These are phyloP conservation scores for Lichenostomus cassidix DNA, from an alignment of 2,113 vertebrate species.

Conservation along the genomic window DNA sequence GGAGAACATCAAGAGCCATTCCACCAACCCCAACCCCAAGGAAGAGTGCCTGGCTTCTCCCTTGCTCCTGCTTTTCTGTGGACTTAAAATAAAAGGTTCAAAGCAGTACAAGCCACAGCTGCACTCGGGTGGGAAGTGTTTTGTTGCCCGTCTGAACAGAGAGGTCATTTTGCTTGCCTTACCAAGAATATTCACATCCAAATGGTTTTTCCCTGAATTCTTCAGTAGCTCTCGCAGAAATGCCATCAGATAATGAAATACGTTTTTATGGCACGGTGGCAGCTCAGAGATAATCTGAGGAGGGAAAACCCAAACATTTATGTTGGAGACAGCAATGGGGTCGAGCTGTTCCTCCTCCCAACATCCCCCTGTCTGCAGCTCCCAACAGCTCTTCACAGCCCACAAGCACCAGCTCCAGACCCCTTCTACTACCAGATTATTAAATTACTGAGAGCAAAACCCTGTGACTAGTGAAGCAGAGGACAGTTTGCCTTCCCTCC, in stretches of 20 bases:
- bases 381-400: not conserved
- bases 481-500: not conserved
- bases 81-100: not conserved
- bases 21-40: not conserved
- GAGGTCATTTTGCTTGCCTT: conserved; percentile 34
- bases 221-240: conserved; percentile 92
- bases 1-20: accelerated
- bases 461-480: too few species aligned
- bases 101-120: accelerated
- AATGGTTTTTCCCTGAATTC: conserved; percentile 84
- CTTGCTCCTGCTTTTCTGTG: not conserved
- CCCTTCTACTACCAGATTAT: not conserved
- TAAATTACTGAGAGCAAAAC: not conserved
- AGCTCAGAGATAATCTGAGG: conserved; percentile 83
- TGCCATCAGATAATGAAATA: conserved; percentile 89
- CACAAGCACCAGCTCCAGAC: not conserved
- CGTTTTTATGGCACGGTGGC: conserved; percentile 88
- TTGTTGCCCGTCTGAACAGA: not conserved
- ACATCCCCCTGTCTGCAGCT: not conserved
- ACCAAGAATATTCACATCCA: conserved; percentile 90
- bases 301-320: not conserved
- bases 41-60: accelerated
- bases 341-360: not conserved
- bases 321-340: not conserved
- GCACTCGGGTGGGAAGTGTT: accelerated